Conservation (phyloP, 2,888 invertebrate species). For the Glaucopsyche alexis region DNA sequence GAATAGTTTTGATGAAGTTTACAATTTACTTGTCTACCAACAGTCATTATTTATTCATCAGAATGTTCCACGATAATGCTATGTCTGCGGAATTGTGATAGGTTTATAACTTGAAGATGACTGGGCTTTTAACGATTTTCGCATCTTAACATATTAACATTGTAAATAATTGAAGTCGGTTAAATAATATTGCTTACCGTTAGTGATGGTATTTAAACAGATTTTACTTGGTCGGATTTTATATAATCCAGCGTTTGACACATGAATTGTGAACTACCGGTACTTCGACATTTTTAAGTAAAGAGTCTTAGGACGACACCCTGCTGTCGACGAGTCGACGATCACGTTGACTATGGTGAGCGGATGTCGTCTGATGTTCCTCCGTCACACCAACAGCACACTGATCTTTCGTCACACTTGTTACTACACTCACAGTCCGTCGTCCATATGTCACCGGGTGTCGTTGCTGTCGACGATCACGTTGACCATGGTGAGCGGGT, state of each 20-base stretch:
- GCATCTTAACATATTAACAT: conserved; percentile 28
- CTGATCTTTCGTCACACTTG: too few relatives aligned
- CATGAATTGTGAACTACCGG: too few relatives aligned
- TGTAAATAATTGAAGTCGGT: too few relatives aligned
- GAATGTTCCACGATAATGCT: neutral
- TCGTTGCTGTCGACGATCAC: conserved; percentile 6
- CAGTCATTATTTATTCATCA: neutral
- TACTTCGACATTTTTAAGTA: too few relatives aligned
- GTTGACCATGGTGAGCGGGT: conserved; percentile 5
- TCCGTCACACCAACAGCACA: conserved; percentile 48
- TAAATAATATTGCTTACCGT: too few relatives aligned
- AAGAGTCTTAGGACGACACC: too few relatives aligned
- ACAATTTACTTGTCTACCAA: neutral
- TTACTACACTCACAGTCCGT: neutral
- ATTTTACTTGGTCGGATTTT: too few relatives aligned
- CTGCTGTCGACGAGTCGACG: conserved; percentile 64
- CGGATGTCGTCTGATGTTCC: conserved; percentile 51
- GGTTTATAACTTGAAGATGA: neutral
- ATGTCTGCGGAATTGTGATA: neutral
- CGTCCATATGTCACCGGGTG: neutral
- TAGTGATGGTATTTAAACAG: too few relatives aligned
- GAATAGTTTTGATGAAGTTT: neutral
- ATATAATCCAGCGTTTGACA: too few relatives aligned
- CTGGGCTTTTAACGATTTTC: conserved; percentile 5
- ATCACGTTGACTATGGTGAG: conserved; percentile 65